Evolutionary conservation across 2,888 invertebrate species (phyloP).

Genomic region (Lasioglossum calceatum): DNA sequence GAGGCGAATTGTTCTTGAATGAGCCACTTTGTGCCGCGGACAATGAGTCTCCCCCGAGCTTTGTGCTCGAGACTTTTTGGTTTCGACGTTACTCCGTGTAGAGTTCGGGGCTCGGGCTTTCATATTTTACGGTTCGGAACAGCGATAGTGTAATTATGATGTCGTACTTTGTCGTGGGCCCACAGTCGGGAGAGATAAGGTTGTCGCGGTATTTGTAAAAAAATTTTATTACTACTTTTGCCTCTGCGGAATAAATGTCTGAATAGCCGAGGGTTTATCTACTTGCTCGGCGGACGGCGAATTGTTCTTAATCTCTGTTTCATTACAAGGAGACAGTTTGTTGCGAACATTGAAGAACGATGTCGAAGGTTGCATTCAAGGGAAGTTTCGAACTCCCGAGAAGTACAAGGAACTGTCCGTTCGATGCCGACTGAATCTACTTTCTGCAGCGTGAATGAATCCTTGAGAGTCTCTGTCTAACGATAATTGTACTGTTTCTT

Average conservation of each 20-base stretch:
- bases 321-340: background rate
- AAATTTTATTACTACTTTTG: background rate
- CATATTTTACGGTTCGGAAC: constrained; percentile 1
- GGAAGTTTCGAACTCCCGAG: background rate
- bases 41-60: background rate
- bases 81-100: background rate
- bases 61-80: constrained; percentile 8
- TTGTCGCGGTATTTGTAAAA: background rate
- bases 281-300: background rate
- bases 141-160: constrained; percentile 6
- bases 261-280: background rate
- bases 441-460: background rate
- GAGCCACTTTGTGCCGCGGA: constrained; percentile 10
- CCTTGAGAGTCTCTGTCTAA: background rate
- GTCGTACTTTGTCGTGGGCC: background rate
- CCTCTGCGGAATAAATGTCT: background rate
- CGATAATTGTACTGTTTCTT: too few relatives aligned
- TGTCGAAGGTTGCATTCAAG: background rate
- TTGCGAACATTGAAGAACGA: background rate
- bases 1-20: constrained; percentile 4
- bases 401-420: background rate
- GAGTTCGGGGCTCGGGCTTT: background rate
- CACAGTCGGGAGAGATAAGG: background rate
- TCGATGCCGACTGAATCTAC: background rate
- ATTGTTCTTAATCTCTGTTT: background rate